phyloP scores from a whole-genome alignment of 2,113 vertebrate genomes.

The Rousettus leschenaultii region DNA sequence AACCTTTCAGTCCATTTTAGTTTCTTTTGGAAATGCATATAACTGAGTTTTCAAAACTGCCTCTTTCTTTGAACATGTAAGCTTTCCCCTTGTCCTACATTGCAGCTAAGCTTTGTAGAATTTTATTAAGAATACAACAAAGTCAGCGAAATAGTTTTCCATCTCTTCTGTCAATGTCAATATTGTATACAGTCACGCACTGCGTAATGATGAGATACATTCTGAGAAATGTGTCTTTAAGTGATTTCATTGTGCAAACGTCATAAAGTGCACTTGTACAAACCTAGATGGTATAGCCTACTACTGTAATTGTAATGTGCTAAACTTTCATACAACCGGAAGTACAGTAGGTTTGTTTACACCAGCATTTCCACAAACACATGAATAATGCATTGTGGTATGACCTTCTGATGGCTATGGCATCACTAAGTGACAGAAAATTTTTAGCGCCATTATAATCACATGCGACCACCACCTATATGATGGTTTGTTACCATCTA shows the following conservation, averaged over 20 bases:
- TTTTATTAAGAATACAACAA: slow-evolving; percentile 69
- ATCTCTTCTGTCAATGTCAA: slow-evolving; percentile 56
- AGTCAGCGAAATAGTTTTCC: slow-evolving; percentile 68
- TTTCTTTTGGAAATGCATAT: slow-evolving; percentile 46
- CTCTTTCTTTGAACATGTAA: slow-evolving; percentile 44
- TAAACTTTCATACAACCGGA: neutral
- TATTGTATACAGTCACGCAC: neutral
- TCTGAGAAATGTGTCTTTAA: neutral
- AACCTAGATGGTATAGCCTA: neutral
- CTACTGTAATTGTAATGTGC: neutral
- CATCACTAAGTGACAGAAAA: neutral
- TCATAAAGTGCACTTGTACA: neutral
- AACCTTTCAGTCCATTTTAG: slow-evolving; percentile 9
- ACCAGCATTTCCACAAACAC: neutral
- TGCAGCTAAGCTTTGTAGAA: slow-evolving; percentile 59
- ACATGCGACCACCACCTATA: too few relatives aligned
- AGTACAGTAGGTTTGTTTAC: neutral
- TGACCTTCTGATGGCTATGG: neutral
- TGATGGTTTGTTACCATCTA: too few relatives aligned
- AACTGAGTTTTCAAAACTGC: slow-evolving; percentile 45
- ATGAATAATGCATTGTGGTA: neutral
- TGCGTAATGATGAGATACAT: neutral
- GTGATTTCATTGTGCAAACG: too few relatives aligned
- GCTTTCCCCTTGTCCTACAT: neutral
- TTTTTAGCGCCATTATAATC: neutral